phyloP scores from a whole-genome alignment of 2,888 invertebrate genomes.

The Parthenolecanium corni region DNA sequence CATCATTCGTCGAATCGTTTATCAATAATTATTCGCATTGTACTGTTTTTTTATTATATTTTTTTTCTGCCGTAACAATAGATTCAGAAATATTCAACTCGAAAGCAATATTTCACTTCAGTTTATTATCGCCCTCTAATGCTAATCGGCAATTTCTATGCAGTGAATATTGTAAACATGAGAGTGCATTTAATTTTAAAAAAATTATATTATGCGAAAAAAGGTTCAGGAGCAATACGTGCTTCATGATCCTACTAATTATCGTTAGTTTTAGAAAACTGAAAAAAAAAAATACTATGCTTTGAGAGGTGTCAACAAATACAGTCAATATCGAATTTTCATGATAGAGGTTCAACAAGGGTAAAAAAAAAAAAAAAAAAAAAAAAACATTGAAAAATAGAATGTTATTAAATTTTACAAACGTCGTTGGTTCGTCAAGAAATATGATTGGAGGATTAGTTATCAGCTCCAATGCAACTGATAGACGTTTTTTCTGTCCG shows the following conservation, averaged over 20 bases:
- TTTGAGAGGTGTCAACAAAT: neutral
- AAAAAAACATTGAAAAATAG: neutral
- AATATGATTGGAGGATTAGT: constrained; percentile 80
- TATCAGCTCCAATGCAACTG: constrained; percentile 69
- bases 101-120: too few relatives aligned
- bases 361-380: neutral
- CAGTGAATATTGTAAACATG: neutral
- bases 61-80: too few relatives aligned
- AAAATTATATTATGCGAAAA: neutral
- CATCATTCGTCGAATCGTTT: neutral
- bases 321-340: too few relatives aligned
- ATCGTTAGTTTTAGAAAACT: too few relatives aligned
- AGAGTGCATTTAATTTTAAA: neutral
- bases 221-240: too few relatives aligned
- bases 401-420: constrained; percentile 28
- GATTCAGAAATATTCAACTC: too few relatives aligned
- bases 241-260: too few relatives aligned
- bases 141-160: neutral
- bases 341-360: too few relatives aligned
- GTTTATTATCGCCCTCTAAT: too few relatives aligned
- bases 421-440: constrained; percentile 78
- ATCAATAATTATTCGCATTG: too few relatives aligned
- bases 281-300: too few relatives aligned
- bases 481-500: constrained; percentile 71
- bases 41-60: too few relatives aligned